Base-by-base conservation (phyloP, 2,113 vertebrate species). In the Hippopotamus amphibius region DNA sequence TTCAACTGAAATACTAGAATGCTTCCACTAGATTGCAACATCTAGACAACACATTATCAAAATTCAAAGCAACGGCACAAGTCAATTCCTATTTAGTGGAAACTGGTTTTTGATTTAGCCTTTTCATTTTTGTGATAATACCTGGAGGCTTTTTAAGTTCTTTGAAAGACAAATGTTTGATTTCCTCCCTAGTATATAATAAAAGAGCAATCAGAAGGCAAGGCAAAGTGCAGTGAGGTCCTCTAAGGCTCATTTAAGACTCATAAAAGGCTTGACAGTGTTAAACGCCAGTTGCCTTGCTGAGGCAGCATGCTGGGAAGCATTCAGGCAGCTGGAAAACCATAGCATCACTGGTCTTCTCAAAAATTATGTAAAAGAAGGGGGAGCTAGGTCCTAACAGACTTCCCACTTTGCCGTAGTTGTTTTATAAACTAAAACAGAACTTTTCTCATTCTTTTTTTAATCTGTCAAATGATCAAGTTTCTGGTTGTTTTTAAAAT, bases 231-330 rank as follows among this genome's bases (percentile, higher is more conserved):
- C 19, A 94, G 1, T 37, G 87, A 14, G 33, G 72, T 93, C 87
- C 93, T 96, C 21, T 77, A 50, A 88, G 90, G 13, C 61, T 84
- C 69, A 77, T 96, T 97, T 96, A 94, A 97, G 90, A 98, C 95
- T 91, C 79, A 82, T 72, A 88, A 97, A 94, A 96, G 1, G 41
- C 68, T 65, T 95, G 55, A 21, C 87, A 94, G 6, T n/a, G 15
- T 97, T 98, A 83, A 98, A 95, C 14, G 22, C 21, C 80, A 96
- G 87, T 88, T 91, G 37, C 33, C 88, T 57, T 65, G 57, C n/a
- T 79, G 59, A 92, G 55, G 6, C 2, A 93, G 80, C 95, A 19
- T 59, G 13, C 41, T 93, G 37, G 33, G 89, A 83, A 84, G 22
- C 63, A 57, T 74, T 79, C 22, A 68, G 50, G 76, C 22, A 95